These are phyloP conservation scores for Numida meleagris DNA, from an alignment of 2,113 vertebrate species.

Conservation along the genomic window DNA sequence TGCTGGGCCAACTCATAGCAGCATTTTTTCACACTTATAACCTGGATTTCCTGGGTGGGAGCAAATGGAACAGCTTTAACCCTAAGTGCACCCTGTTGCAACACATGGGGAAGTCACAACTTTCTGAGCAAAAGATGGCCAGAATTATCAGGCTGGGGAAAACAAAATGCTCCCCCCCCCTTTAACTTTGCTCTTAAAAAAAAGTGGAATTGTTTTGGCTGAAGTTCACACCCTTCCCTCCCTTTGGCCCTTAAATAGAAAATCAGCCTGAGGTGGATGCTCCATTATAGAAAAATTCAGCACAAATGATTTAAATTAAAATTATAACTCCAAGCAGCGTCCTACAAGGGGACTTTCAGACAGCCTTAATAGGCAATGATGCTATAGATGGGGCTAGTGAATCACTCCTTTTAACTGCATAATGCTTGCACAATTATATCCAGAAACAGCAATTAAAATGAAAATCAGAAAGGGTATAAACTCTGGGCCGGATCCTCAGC, in stretches of 20 bases:
- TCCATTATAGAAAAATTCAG: background rate
- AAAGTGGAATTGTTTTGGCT: slow-evolving; percentile 1
- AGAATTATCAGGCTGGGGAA: background rate
- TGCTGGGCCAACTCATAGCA: background rate
- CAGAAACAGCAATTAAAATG: slow-evolving; percentile 40
- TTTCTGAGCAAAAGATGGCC: background rate
- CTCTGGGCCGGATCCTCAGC: background rate
- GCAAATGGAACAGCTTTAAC: background rate
- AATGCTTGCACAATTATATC: background rate
- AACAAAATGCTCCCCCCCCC: background rate
- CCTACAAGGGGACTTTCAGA: background rate
- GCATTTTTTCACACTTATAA: background rate
- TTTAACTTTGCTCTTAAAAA: background rate
- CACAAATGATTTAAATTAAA: slow-evolving; percentile 30
- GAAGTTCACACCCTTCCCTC: background rate
- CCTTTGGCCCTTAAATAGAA: background rate
- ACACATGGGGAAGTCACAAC: background rate
- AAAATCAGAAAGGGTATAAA: slow-evolving; percentile 1
- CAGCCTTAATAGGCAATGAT: slow-evolving; percentile 30
- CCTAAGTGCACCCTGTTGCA: background rate
- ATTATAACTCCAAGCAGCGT: slow-evolving; percentile 13
- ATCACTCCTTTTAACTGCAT: background rate
- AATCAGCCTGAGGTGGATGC: background rate
- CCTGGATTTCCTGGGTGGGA: background rate
- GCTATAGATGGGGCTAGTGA: slow-evolving; percentile 2